phyloP scores from a whole-genome alignment of 2,797 vertebrate species.

The Lophius americanus region DNA sequence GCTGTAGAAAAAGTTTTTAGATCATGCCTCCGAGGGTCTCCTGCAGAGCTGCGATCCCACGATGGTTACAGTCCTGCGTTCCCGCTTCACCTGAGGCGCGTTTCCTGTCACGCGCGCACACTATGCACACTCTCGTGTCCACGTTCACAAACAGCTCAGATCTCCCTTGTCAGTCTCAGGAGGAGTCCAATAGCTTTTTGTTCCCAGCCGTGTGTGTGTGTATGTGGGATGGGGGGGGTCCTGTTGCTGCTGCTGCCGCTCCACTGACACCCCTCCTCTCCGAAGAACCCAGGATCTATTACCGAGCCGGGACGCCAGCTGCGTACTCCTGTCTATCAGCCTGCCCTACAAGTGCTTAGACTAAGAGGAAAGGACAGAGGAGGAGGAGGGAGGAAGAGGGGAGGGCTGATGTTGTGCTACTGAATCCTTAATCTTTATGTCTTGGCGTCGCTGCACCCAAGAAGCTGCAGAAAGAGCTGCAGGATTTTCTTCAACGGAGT shows the following conservation, averaged over 20 bases:
- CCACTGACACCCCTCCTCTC: constrained; percentile 50
- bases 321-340: constrained; percentile 37
- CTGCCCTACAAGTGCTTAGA: constrained; percentile 60
- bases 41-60: constrained; percentile 54
- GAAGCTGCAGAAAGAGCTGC: constrained; percentile 44
- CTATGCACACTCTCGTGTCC: constrained; percentile 6
- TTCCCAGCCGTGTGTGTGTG: constrained; percentile 11
- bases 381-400: constrained; percentile 21
- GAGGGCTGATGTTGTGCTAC: constrained; percentile 48
- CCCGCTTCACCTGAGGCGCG: constrained; percentile 50
- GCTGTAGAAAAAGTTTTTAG: constrained; percentile 44
- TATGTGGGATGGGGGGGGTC: constrained; percentile 17
- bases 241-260: constrained; percentile 59
- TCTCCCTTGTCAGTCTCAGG: constrained; percentile 46
- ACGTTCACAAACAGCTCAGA: constrained; percentile 33
- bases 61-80: constrained; percentile 55
- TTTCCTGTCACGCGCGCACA: constrained; percentile 28
- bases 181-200: constrained; percentile 54
- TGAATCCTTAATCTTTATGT: constrained; percentile 50
- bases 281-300: constrained; percentile 48
- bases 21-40: constrained; percentile 50
- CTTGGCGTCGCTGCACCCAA: constrained; percentile 48
- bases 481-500: constrained; percentile 38
- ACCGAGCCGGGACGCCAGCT: constrained; percentile 61
- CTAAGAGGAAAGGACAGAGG: constrained; percentile 16